These are phyloP conservation scores for Enhydra lutris DNA, from an alignment of 2,113 vertebrate species.

Conservation along the genomic window DNA sequence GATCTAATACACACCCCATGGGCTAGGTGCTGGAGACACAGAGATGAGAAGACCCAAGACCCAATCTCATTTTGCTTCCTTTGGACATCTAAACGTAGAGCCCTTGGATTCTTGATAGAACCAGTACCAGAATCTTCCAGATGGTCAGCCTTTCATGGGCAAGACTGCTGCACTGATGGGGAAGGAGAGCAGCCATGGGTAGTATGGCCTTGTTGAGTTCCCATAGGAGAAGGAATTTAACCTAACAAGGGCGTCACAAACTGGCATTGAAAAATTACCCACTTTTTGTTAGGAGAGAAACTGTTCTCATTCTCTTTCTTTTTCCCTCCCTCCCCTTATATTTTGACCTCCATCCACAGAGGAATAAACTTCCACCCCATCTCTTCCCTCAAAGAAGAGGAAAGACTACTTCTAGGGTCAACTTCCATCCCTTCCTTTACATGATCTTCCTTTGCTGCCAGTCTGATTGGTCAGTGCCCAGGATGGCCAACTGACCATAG, in stretches of 20 bases:
- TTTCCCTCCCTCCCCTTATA: background rate
- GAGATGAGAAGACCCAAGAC: background rate
- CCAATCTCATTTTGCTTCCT: background rate
- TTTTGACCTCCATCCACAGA: background rate
- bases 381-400: background rate
- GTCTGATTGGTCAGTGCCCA: background rate
- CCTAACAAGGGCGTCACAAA: background rate
- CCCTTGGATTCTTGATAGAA: background rate
- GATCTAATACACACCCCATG: background rate
- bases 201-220: background rate
- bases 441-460: background rate
- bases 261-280: background rate
- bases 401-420: background rate
- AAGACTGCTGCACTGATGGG: background rate
- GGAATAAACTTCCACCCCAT: background rate
- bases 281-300: background rate
- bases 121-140: background rate
- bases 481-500: background rate
- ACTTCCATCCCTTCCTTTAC: background rate
- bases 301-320: background rate
- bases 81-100: background rate
- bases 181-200: background rate
- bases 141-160: background rate
- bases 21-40: background rate
- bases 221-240: background rate